Evolutionary conservation across 2,888 invertebrate species (phyloP), one percentile per base, ranked within the genome.

Genomic region (Drosophila anomalata): DNA sequence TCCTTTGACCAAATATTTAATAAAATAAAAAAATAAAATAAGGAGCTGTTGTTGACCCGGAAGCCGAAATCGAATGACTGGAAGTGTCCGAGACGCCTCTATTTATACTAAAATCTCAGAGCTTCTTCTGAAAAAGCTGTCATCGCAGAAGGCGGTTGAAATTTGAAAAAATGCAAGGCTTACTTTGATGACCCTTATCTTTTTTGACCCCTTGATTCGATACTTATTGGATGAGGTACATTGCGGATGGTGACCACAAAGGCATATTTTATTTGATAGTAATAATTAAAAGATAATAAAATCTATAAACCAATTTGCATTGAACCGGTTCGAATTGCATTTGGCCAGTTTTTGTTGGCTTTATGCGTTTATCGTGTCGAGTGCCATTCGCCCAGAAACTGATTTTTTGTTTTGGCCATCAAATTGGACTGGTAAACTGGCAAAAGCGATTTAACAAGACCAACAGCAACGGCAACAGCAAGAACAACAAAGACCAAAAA

Each of bases 281-380:
- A 58, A 76, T 76, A 71, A 83, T 78, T 62, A 67, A 67, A 55
- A 33, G 48, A 73, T 73, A 73, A 77, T 77, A 66, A 54, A 67
- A 77, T 53, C 51, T 61, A 77, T 79, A 82, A 85, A 75, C 71
- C 78, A 82, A 85, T 85, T 85, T 79, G 78, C 66, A 57, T 46
- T 24, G 46, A 56, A 51, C 29, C 31, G 31, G 56, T 39, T 44
- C 51, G 57, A 57, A 60, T 46, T 55, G 65, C 63, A 61, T 68
- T 67, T 48, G 44, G 39, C 54, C 29, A 4, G 14, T 46, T 63
- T 62, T 44, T 17, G 52, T 26, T 62, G 36, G 31, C 41, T 66
- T 55, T 65, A 54, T 63, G 65, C 65, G 54, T 54, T 55, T 66
- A 66, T 66, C 65, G 41, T 39, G 55, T 48, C 20, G 48, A 50